phyloP scores from a whole-genome alignment of 2,888 invertebrate genomes.

The Lycocerus yunnanus region DNA sequence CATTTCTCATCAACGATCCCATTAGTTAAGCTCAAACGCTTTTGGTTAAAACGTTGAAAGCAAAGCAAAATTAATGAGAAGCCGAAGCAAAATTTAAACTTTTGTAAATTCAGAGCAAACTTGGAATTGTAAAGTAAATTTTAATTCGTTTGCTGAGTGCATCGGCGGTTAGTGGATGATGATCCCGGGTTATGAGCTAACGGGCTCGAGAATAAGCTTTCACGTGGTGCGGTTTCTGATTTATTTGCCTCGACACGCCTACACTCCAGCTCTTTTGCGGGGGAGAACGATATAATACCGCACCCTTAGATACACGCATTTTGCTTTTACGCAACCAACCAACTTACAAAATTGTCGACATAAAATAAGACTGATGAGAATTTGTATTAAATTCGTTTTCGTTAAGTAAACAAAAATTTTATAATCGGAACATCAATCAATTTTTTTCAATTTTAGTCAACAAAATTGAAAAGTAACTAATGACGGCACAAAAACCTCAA shows the following conservation, averaged over 20 bases:
- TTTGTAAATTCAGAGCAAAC: not conserved
- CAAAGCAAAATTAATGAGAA: not conserved
- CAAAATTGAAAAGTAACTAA: not conserved
- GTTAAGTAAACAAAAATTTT: not conserved
- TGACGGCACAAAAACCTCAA: not conserved
- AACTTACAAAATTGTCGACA: constrained; percentile 20
- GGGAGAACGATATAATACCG: constrained; percentile 38
- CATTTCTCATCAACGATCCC: constrained; percentile 3
- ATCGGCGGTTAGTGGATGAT: constrained; percentile 16
- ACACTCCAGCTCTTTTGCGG: constrained; percentile 46
- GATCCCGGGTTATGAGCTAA: constrained; percentile 19
- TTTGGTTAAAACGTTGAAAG: not conserved
- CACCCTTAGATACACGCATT: constrained; percentile 37
- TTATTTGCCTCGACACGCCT: constrained; percentile 53
- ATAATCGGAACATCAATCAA: not conserved
- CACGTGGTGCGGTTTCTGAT: constrained; percentile 52
- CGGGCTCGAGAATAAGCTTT: constrained; percentile 34
- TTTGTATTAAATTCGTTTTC: not conserved
- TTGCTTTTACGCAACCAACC: constrained; percentile 31
- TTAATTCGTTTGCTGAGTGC: constrained; percentile 34
- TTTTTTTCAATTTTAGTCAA: not conserved
- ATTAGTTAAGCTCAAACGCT: constrained; percentile 15
- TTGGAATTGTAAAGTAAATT: constrained; percentile 18
- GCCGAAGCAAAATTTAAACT: not conserved
- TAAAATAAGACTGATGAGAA: constrained; percentile 10